Percentiles rank a stretch among this genome's conserved stretches.
These are phyloP conservation scores for Microtus richardsoni DNA, from an alignment of 2,113 vertebrate species.

Conservation along the genomic window DNA sequence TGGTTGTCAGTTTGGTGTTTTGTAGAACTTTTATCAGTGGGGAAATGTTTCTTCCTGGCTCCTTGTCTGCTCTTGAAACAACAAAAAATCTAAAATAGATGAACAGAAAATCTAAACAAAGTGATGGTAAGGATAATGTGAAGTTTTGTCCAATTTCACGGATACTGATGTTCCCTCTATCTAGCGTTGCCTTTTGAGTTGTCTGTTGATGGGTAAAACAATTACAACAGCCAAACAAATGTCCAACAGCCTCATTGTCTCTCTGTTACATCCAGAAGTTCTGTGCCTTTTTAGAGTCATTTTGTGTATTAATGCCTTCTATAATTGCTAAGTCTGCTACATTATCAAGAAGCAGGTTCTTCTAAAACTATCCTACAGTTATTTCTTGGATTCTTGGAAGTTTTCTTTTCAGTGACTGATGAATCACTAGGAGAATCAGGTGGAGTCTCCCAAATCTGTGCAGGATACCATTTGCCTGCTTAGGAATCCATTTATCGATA, in stretches of 20 bases:
- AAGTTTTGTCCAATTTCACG: not conserved
- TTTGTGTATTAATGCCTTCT: not conserved
- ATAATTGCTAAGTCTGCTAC: not conserved
- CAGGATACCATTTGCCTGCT: not conserved
- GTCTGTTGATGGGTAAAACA: not conserved
- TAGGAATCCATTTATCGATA: not conserved
- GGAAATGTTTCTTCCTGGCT: not conserved
- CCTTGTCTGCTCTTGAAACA: not conserved
- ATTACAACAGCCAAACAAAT: not conserved
- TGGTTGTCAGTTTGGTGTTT: not conserved
- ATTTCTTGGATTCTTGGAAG: not conserved
- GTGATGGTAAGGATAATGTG: not conserved
- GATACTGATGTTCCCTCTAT: accelerated
- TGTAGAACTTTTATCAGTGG: not conserved
- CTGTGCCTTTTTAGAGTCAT: not conserved
- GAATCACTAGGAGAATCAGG: not conserved
- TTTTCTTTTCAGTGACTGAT: not conserved
- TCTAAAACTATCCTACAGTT: not conserved
- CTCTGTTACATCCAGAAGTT: not conserved
- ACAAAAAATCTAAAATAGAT: not conserved
- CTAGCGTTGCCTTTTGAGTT: not conserved
- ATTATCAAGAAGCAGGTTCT: not conserved
- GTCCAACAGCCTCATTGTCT: too few relatives aligned
- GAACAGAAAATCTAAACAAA: not conserved
- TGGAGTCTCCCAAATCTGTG: not conserved